Percentiles rank a stretch among this genome's conserved stretches.
Evolutionary conservation across 2,888 invertebrate species (phyloP).

Genomic region (Dromius quadrimaculatus): DNA sequence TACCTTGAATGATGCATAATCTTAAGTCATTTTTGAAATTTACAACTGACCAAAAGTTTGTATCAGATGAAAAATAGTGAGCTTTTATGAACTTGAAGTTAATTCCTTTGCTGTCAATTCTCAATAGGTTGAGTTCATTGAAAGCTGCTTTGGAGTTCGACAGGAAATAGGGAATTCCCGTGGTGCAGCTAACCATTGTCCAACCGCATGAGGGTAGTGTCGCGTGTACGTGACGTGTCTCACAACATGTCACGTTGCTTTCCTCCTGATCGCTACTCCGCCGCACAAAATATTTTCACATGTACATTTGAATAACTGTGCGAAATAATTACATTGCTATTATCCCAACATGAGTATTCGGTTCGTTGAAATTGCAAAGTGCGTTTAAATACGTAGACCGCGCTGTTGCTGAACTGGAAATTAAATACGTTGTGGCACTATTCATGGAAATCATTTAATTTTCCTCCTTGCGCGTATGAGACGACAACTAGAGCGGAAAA

Average conservation of each 20-base stretch:
- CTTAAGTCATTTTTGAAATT: too few relatives aligned
- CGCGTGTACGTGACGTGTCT: slow-evolving; percentile 33
- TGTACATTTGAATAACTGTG: slow-evolving; percentile 27
- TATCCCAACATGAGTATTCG: slow-evolving; percentile 29
- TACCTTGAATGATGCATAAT: too few relatives aligned
- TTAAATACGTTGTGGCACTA: slow-evolving; percentile 37
- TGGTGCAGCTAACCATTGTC: slow-evolving; percentile 40
- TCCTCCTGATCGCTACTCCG: slow-evolving; percentile 11
- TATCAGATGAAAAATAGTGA: too few relatives aligned
- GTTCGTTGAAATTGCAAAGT: slow-evolving; percentile 37
- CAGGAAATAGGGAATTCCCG: slow-evolving; percentile 10
- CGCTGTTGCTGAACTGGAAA: slow-evolving; percentile 22
- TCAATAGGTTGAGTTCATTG: not conserved
- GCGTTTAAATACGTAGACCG: slow-evolving; percentile 43
- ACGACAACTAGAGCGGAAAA: slow-evolving; percentile 31
- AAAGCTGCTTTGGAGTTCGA: slow-evolving; percentile 11
- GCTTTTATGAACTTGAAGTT: too few relatives aligned
- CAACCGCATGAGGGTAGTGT: slow-evolving; percentile 42
- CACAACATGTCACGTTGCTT: slow-evolving; percentile 39
- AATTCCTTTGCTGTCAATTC: too few relatives aligned
- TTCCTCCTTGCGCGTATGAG: slow-evolving; percentile 34
- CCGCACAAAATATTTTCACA: slow-evolving; percentile 19
- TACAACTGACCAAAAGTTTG: too few relatives aligned
- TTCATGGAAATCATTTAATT: slow-evolving; percentile 42
- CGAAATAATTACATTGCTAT: slow-evolving; percentile 42